Conservation (phyloP, 1,140 invertebrate species). For the Camponotus floridanus region DNA sequence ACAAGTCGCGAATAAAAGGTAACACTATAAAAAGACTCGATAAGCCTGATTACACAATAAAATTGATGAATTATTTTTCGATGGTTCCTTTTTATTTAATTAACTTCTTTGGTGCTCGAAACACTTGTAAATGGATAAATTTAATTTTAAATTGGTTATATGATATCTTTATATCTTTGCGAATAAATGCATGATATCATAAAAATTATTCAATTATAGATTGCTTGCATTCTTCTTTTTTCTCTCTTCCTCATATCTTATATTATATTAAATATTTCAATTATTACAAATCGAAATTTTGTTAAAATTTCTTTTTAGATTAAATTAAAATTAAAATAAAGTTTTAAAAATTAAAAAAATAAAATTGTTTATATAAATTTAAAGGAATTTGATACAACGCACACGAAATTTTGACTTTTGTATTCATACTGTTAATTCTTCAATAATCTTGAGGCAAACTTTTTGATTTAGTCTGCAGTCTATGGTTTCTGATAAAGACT, state of each 20-base stretch:
- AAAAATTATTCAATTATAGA: background rate
- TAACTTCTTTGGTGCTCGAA: background rate
- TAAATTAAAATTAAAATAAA: background rate
- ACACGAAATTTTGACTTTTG: no score
- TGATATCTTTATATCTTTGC: background rate
- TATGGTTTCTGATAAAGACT: background rate
- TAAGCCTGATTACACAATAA: constrained; percentile 9
- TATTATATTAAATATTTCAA: background rate
- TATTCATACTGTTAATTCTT: background rate
- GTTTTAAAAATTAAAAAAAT: no score
- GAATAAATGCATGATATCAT: background rate
- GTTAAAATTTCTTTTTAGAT: background rate
- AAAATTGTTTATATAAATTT: background rate
- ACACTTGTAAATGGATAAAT: background rate
- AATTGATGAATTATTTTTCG: constrained; percentile 8
- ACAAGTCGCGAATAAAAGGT: constrained; percentile 8
- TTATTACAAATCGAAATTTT: background rate
- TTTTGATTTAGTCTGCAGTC: background rate
- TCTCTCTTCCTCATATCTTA: background rate
- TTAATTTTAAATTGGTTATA: background rate
- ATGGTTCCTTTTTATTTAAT: background rate
- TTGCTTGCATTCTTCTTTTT: background rate
- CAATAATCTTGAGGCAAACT: background rate
- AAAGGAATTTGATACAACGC: background rate
- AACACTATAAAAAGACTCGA: background rate